Evolutionary conservation across 2,888 invertebrate genomes (phyloP), one percentile per base, ranked within the genome.

Genomic region (Rhagophthalmus giganteus): DNA sequence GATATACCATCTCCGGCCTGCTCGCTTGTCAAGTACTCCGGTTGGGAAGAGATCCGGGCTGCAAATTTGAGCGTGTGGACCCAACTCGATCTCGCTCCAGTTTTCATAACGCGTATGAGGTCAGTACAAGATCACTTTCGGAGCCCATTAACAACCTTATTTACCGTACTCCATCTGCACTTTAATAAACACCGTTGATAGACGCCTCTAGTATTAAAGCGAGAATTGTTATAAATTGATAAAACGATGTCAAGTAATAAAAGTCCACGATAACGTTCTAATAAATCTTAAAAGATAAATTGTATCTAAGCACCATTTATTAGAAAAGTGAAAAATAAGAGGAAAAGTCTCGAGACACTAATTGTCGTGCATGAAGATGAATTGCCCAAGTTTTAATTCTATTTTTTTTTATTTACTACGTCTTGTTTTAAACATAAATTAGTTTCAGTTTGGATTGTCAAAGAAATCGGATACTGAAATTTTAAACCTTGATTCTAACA

Each of bases 21-120:
- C 59, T 71, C 74, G 24, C 66, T 75, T 40, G 74, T 78, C 59
- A 76, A 76, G 62, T 79, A 79, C 64, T 72, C 74, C 25, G 72
- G 72, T 11, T 79, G 78, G 78, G 72, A 73, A 35, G 76, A 77
- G 33, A 66, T 77, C 31, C 71, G 68, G 40, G 67, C 74, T 51
- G 62, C 73, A 8, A 76, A 78, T 62, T 67, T 78, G 30, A 77
- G 76, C 12, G 68, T 78, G 31, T 76, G 75, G 75, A 70, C 75
- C 7, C 73, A 72, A 16, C 65, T 79, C 52, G 77, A 78, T 61
- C 73, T 78, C 56, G 76, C 78, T 3, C 77, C 76, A 30, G 71
- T 74, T 47, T 78, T 79, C 69, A 73, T 78, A 56, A 72, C 76
- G 24, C 71, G 74, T 58, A 79, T 78, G 78, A 74, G 78, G 79